Base-by-base conservation (phyloP, 2,797 vertebrate genomes). In the Clarias platycephalus region DNA sequence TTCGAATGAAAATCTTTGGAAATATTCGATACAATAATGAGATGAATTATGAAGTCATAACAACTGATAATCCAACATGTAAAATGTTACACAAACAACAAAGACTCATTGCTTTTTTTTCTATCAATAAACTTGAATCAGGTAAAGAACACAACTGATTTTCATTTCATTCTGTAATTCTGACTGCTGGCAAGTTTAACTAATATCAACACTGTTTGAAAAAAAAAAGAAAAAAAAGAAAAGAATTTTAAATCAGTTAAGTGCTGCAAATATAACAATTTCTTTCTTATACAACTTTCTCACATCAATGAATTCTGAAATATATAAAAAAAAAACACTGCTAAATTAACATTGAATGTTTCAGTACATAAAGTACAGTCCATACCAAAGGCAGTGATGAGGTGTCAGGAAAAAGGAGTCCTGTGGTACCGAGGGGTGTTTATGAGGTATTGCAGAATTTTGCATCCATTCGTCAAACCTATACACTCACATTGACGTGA, bases 1-100 rank as follows among this genome's bases (percentile, higher is more conserved):
- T 84, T 88, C 70, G 82, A 81, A 83, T 80, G 81, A 84, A 87
- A 83, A 79, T 90, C 89, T 91, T 90, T 90, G 90, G 88, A 90
- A 89, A 90, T 87, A 80, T 80, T 88, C 34, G 37, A 83, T 86
- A 89, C 68, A 86, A 84, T 88, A 87, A 80, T 85, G 87, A 84
- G 86, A 84, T 88, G 83, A 87, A 90, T 86, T 88, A 75, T 70
- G 85, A 75, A 86, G 70, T 84, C 81, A 85, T 86, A 87, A 75
- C 81, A 81, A 85, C n/a, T 72, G 44, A 76, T 49, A 82, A 84
- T 80, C 63, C 22, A 70, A 76, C 37, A 37, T 4, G 16, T 5
- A n/a, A 71, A 75, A 63, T 58, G 60, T 86, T 83, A 84, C 68
- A 82, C 20, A 67, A 64, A 26, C 37, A 70, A 77, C 67, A 88